phyloP scores from a whole-genome alignment of 1,140 invertebrate species.

The Laupala kohalensis region DNA sequence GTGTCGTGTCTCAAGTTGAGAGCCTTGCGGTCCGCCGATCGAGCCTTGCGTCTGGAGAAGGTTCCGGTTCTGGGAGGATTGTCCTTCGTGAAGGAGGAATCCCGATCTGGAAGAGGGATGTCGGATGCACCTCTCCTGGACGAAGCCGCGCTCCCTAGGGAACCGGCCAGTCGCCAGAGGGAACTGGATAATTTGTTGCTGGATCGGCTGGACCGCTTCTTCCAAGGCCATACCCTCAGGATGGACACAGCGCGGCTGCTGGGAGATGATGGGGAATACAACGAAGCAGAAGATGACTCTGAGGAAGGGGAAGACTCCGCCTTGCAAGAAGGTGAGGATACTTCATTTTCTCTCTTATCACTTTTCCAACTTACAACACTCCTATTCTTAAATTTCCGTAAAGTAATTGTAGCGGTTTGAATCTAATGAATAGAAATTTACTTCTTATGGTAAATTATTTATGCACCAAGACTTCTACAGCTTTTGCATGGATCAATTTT shows the following conservation, averaged over 20 bases:
- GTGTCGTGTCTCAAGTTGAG: constrained; percentile 53
- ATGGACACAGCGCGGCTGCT: constrained; percentile 35
- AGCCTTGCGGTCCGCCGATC: constrained; percentile 43
- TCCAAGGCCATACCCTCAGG: constrained; percentile 44
- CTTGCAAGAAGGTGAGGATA: background rate
- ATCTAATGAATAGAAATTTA: too few relatives aligned
- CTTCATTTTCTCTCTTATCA: background rate
- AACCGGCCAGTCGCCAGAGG: background rate
- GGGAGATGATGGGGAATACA: background rate
- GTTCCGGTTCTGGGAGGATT: constrained; percentile 48
- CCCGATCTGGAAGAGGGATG: constrained; percentile 15
- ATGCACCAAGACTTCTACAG: too few relatives aligned
- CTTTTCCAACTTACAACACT: too few relatives aligned
- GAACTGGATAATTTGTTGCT: constrained; percentile 28
- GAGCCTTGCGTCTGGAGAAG: constrained; percentile 42
- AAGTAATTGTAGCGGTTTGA: too few relatives aligned
- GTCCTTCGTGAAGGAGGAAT: constrained; percentile 27
- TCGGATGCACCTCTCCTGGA: constrained; percentile 27
- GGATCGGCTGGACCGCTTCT: constrained; percentile 38
- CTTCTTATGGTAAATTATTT: too few relatives aligned
- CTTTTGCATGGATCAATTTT: too few relatives aligned
- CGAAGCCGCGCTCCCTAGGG: constrained; percentile 33
- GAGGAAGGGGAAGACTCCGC: background rate
- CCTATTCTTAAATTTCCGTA: too few relatives aligned
- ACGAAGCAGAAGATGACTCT: background rate